A percentile compares a stretch with the other conserved stretches of the same genome.
These are phyloP conservation scores for Hemibagrus wyckioides DNA, from an alignment of 2,113 vertebrate species.

Conservation along the genomic window DNA sequence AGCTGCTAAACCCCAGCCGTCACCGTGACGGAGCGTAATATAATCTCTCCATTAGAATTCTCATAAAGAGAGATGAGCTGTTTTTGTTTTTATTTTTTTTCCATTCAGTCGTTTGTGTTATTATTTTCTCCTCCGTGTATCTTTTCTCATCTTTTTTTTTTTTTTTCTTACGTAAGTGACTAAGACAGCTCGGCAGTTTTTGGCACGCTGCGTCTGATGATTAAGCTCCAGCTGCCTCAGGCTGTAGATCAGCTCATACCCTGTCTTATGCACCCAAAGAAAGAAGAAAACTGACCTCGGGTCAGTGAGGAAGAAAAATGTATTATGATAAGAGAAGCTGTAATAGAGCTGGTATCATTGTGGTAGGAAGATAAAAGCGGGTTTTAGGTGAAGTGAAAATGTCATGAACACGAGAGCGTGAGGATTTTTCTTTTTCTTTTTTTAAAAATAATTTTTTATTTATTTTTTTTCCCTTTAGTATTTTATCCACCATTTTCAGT, in stretches of 20 bases:
- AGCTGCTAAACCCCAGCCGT: neutral
- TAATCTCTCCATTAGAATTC: conserved; percentile 76
- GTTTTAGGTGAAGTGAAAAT: neutral
- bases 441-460: neutral
- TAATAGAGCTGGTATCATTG: neutral
- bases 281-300: neutral
- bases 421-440: neutral
- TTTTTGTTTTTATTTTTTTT: too few species aligned
- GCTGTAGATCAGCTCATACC: neutral
- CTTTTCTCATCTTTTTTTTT: conserved; percentile 57
- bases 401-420: neutral
- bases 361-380: neutral
- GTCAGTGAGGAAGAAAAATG: neutral
- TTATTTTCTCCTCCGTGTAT: conserved; percentile 64
- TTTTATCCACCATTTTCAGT: neutral
- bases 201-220: neutral
- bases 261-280: neutral
- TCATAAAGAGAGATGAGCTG: conserved; percentile 72
- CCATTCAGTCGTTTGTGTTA: conserved; percentile 69
- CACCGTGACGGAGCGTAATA: neutral
- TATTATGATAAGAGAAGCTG: neutral
- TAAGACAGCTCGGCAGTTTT: neutral
- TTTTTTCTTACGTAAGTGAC: conserved; percentile 23
- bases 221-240: neutral
- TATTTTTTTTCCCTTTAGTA: neutral